A percentile compares a stretch with the other conserved stretches of the same genome.
phyloP scores from a whole-genome alignment of 2,888 invertebrate species.

The Thumatha senex region DNA sequence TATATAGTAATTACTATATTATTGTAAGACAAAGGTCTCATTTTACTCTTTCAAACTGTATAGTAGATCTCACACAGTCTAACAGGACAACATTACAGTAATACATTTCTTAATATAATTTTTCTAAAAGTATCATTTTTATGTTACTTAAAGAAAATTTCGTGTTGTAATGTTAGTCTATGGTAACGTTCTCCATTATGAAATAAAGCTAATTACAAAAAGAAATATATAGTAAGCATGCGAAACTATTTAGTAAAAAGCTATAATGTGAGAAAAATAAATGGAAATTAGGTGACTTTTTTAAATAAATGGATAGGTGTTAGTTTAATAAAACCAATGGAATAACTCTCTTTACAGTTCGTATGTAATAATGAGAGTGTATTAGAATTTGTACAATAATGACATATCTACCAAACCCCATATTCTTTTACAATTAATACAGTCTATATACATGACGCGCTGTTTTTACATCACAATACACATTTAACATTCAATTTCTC shows the following conservation, averaged over 20 bases:
- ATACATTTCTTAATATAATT: no score
- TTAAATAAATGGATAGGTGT: no score
- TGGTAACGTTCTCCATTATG: background rate
- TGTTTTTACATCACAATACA: constrained; percentile 20
- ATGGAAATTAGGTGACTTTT: constrained; percentile 21
- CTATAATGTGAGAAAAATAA: constrained; percentile 2
- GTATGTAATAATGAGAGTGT: no score
- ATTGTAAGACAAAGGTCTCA: background rate
- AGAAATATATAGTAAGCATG: constrained; percentile 13
- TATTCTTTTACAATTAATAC: constrained; percentile 1
- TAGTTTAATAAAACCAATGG: no score
- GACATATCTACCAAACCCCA: no score
- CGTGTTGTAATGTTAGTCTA: background rate
- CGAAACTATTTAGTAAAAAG: constrained; percentile 7
- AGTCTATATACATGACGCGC: constrained; percentile 4
- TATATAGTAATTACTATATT: constrained; percentile 3
- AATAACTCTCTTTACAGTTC: no score
- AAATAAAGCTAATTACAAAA: no score
- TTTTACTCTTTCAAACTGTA: background rate
- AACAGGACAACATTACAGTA: background rate
- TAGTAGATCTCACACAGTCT: background rate
- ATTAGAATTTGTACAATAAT: no score
- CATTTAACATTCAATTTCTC: constrained; percentile 5
- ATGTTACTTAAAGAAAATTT: background rate
- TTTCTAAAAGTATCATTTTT: no score